These are phyloP conservation scores for Dreissena polymorpha DNA, from an alignment of 1,140 invertebrate species.

Conservation along the genomic window DNA sequence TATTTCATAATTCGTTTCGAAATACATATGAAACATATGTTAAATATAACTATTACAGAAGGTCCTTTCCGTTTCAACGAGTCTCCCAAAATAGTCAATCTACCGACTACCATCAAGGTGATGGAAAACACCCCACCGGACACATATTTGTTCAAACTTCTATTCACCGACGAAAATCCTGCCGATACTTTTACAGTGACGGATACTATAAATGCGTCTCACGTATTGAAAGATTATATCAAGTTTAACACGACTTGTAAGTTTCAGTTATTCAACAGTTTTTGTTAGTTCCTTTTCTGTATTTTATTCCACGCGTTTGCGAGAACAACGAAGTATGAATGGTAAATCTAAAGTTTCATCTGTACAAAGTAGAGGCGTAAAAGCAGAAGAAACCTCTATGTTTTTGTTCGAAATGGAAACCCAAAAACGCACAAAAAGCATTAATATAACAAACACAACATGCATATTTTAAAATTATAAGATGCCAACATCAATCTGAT, in stretches of 20 bases:
- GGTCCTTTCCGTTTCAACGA: slow-evolving; percentile 21
- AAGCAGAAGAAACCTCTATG: no score
- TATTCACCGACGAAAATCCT: slow-evolving; percentile 33
- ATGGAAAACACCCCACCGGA: slow-evolving; percentile 22
- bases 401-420: no score
- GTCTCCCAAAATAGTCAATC: slow-evolving; percentile 10
- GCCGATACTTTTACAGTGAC: slow-evolving; percentile 28
- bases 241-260: slow-evolving; percentile 34
- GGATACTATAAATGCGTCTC: background rate
- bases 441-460: no score
- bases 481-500: no score
- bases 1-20: background rate
- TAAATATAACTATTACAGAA: slow-evolving; percentile 1
- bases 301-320: background rate
- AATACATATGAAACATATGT: no score
- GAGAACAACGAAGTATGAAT: background rate
- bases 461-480: no score
- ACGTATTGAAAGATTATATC: background rate
- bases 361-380: no score
- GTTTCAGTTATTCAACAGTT: background rate
- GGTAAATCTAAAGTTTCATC: no score
- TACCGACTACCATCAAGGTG: background rate
- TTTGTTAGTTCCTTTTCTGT: background rate
- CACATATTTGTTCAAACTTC: slow-evolving; percentile 21
- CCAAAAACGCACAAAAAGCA: no score